Conservation (phyloP, 2,888 invertebrate species). For the Gnatocerus cornutus region DNA sequence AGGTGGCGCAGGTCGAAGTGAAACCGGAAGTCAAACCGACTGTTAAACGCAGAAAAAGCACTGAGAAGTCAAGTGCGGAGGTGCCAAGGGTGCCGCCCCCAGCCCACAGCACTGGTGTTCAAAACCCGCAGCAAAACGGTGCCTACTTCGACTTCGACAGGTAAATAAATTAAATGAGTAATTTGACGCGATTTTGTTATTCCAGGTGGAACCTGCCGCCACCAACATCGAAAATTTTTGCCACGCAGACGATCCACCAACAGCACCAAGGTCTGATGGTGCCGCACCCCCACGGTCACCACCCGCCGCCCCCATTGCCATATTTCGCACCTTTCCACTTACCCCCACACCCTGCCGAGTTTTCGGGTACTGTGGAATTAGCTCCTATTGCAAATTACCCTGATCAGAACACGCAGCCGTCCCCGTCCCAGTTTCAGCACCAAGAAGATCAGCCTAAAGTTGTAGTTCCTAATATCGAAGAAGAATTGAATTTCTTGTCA, state of each 20-base stretch:
- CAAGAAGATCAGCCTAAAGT: constrained; percentile 84
- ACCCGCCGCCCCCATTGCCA: constrained; percentile 77
- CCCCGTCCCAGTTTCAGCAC: constrained; percentile 62
- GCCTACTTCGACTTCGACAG: constrained; percentile 87
- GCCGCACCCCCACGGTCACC: constrained; percentile 77
- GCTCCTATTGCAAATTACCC: constrained; percentile 76
- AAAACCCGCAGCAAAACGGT: constrained; percentile 62
- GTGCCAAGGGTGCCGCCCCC: constrained; percentile 81
- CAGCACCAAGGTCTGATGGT: constrained; percentile 76
- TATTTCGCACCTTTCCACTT: constrained; percentile 86
- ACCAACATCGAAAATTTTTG: constrained; percentile 80
- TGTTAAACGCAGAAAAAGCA: constrained; percentile 74
- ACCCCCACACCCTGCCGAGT: constrained; percentile 72
- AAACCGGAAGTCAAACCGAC: constrained; percentile 68
- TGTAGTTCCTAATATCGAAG: constrained; percentile 91
- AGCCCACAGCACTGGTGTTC: constrained; percentile 78
- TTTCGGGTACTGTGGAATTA: constrained; percentile 78
- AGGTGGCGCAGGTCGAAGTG: constrained; percentile 63
- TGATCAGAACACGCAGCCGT: constrained; percentile 76
- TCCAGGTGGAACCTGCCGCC: constrained; percentile 84
- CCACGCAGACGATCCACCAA: constrained; percentile 70
- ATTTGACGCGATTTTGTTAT: too few relatives aligned
- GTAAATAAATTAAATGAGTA: constrained; percentile 62
- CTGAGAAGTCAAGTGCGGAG: constrained; percentile 74
- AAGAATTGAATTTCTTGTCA: constrained; percentile 87